Evolutionary conservation across 2,113 vertebrate genomes (phyloP).

Genomic region (Tachysurus vachellii): DNA sequence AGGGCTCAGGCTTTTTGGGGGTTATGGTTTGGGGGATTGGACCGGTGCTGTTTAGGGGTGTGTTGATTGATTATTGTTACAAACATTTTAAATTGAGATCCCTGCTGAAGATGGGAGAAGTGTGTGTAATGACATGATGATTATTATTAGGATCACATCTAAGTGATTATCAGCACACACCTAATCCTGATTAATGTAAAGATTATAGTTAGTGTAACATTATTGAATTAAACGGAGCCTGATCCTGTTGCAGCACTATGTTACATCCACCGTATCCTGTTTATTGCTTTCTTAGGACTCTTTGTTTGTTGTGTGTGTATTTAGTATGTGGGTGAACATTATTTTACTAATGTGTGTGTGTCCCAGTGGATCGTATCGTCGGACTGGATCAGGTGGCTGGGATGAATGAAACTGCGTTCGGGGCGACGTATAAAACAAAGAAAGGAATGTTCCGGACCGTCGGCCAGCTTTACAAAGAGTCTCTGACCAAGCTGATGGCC

Average conservation of each 20-base stretch:
- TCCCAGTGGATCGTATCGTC: slow-evolving; percentile 91
- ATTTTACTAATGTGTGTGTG: background rate
- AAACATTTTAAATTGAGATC: background rate
- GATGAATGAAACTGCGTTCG: slow-evolving; percentile 64
- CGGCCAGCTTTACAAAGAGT: slow-evolving; percentile 96
- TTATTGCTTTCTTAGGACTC: background rate
- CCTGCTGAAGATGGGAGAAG: background rate
- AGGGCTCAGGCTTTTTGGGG: background rate
- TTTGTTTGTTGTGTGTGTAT: background rate
- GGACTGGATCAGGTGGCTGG: slow-evolving; percentile 95
- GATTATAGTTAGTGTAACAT: background rate
- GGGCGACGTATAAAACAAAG: slow-evolving; percentile 79
- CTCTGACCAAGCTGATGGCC: slow-evolving; percentile 93
- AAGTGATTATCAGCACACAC: background rate
- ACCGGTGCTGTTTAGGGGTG: background rate
- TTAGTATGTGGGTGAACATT: background rate
- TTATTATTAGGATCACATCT: background rate
- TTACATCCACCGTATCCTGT: background rate
- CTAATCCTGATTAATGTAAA: background rate
- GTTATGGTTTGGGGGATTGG: background rate
- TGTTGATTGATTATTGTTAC: background rate
- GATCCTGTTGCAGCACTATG: slow-evolving; percentile 2
- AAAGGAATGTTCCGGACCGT: slow-evolving; percentile 99
- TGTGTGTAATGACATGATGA: background rate
- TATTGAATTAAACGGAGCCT: background rate